A percentile compares a stretch with the other conserved stretches of the same genome.
phyloP scores from a whole-genome alignment of 2,113 vertebrate genomes.

The Pelmatolapia mariae region DNA sequence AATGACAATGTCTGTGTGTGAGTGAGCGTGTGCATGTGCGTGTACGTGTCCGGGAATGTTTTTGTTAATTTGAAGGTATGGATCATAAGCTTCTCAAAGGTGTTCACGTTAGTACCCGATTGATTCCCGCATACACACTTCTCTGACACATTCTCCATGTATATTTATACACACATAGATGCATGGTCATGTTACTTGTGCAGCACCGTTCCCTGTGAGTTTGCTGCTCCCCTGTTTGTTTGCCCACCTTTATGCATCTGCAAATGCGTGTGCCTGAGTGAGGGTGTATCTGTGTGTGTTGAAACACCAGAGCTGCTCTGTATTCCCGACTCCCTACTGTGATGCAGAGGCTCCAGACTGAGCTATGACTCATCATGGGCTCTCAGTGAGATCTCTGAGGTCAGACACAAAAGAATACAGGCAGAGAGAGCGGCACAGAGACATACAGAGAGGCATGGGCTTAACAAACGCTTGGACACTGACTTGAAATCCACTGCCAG shows the following conservation, averaged over 20 bases:
- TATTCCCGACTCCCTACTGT: slow-evolving; percentile 39
- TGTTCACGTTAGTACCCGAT: neutral
- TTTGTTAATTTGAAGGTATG: neutral
- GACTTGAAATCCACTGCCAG: neutral
- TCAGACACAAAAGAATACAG: slow-evolving; percentile 39
- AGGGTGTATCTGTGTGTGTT: neutral
- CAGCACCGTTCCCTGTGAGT: neutral
- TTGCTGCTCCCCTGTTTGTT: neutral
- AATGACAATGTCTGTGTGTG: slow-evolving; percentile 10
- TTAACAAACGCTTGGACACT: neutral
- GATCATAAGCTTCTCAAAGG: neutral
- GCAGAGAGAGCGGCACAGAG: neutral
- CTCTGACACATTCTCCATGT: neutral
- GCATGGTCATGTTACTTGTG: neutral
- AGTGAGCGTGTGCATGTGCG: neutral
- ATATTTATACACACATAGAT: neutral
- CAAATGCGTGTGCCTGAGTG: neutral
- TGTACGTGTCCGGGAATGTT: neutral
- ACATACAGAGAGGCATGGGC: neutral
- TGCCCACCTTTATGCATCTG: neutral
- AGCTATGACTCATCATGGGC: slow-evolving; percentile 63
- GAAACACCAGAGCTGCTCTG: slow-evolving; percentile 26
- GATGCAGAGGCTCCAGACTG: slow-evolving; percentile 46
- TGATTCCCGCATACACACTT: neutral
- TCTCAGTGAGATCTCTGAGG: slow-evolving; percentile 47